Conservation (phyloP, 2,888 invertebrate species). For the Limnephilus auricula region DNA sequence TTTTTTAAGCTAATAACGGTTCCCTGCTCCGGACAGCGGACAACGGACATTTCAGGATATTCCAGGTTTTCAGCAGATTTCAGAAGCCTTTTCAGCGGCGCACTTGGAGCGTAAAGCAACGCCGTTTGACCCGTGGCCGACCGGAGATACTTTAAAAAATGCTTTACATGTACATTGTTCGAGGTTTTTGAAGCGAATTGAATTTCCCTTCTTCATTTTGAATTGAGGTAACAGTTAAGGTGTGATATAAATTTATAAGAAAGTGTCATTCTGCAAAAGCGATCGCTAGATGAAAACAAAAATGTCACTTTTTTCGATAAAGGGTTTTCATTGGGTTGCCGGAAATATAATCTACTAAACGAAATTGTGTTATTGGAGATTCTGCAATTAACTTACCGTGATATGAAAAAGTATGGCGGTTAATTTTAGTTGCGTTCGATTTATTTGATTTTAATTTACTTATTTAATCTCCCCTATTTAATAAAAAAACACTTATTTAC, state of each 20-base stretch:
- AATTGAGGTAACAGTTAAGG: neutral
- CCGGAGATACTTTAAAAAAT: neutral
- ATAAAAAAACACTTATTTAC: too few species aligned
- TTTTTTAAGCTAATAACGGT: constrained; percentile 2
- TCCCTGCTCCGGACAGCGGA: neutral
- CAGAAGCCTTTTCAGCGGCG: neutral
- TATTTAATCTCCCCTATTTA: too few species aligned
- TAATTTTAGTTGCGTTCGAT: too few species aligned
- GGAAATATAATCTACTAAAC: too few species aligned
- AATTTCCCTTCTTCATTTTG: neutral
- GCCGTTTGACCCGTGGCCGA: neutral
- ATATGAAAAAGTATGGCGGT: too few species aligned
- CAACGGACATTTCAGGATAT: neutral
- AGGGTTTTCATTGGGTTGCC: too few species aligned
- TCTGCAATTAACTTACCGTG: neutral
- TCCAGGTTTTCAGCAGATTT: neutral
- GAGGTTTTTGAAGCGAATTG: neutral
- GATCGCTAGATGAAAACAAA: neutral
- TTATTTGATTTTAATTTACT: too few species aligned
- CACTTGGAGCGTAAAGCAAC: neutral
- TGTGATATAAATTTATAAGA: neutral
- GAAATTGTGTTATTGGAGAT: neutral
- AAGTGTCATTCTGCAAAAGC: neutral
- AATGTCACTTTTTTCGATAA: neutral
- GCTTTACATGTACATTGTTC: neutral